Evolutionary conservation across 1,140 invertebrate genomes (phyloP).

Genomic region (Riptortus pedestris): DNA sequence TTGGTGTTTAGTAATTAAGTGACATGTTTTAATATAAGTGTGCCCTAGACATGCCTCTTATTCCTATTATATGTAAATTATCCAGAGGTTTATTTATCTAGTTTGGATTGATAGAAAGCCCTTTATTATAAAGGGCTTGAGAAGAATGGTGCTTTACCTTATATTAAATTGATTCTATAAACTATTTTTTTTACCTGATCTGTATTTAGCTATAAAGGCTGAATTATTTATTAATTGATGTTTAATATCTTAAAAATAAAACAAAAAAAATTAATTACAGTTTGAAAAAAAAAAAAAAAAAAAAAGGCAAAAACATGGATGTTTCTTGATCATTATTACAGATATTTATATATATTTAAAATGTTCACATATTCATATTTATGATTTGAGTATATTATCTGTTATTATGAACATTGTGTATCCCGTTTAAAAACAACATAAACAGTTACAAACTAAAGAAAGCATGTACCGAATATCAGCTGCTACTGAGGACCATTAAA

Average conservation of each 20-base stretch:
- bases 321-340: background rate
- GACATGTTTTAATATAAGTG: background rate
- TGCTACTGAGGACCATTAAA: conserved; percentile 23
- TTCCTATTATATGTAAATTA: conserved; percentile 1
- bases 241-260: background rate
- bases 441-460: background rate
- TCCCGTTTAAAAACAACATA: background rate
- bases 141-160: conserved; percentile 18
- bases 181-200: conserved; percentile 1
- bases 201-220: background rate
- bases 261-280: background rate
- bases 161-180: conserved; percentile 7
- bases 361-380: background rate
- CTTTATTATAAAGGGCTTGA: background rate
- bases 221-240: background rate
- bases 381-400: background rate
- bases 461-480: conserved; percentile 11
- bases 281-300: background rate
- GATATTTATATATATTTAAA: background rate
- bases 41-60: background rate
- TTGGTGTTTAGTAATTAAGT: background rate
- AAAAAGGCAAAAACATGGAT: background rate
- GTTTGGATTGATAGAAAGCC: background rate
- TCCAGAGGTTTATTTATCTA: conserved; percentile 2
- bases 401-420: background rate